A percentile compares a stretch with the other conserved stretches of the same genome.
Evolutionary conservation across 2,888 invertebrate species (phyloP).

Genomic region (Linyphia triangularis): DNA sequence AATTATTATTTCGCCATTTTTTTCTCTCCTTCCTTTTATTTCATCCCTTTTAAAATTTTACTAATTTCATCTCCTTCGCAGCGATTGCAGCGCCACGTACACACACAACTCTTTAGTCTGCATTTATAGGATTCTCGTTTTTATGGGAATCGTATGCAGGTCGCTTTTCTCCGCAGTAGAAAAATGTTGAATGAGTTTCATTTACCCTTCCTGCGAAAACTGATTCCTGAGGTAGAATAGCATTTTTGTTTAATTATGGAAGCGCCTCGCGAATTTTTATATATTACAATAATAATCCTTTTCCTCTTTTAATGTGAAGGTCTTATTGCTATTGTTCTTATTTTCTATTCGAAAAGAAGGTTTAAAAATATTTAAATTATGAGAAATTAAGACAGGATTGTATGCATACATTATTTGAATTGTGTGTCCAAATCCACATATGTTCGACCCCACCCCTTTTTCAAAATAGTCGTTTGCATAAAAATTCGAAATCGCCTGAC

Average conservation of each 20-base stretch:
- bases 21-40: not conserved
- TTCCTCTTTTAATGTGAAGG: not conserved
- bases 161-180: not conserved
- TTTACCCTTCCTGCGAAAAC: slow-evolving; percentile 20
- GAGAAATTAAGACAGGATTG: slow-evolving; percentile 37
- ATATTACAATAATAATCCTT: slow-evolving; percentile 34
- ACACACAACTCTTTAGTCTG: too few species aligned
- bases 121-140: too few species aligned
- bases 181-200: slow-evolving; percentile 38
- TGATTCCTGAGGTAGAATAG: slow-evolving; percentile 8
- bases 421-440: not conserved
- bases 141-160: too few species aligned
- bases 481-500: slow-evolving; percentile 42
- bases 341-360: slow-evolving; percentile 8
- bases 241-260: slow-evolving; percentile 53
- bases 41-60: slow-evolving; percentile 60
- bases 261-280: slow-evolving; percentile 16
- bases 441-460: too few species aligned
- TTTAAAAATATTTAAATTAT: slow-evolving; percentile 52
- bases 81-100: too few species aligned
- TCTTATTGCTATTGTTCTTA: slow-evolving; percentile 9
- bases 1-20: slow-evolving; percentile 55
- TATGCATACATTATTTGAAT: slow-evolving; percentile 50
- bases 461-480: slow-evolving; percentile 20
- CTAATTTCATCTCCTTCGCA: slow-evolving; percentile 55